Percentiles rank a stretch among this genome's conserved stretches.
Conservation (phyloP, 2,113 vertebrate genomes). For the Piprites chloris region DNA sequence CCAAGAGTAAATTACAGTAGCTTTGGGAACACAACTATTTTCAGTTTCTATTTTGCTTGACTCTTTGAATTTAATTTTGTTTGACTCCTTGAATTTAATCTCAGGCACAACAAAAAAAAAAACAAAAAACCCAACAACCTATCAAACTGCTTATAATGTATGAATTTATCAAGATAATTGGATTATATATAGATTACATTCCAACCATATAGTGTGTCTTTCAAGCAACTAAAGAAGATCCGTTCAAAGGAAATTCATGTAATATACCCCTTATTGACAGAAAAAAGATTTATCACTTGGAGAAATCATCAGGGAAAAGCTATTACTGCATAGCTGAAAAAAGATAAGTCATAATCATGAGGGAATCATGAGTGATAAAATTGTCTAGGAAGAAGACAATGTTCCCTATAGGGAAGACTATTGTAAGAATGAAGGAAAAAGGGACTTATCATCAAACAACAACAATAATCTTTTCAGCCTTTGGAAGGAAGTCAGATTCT, state of each 20-base stretch:
- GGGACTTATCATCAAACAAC: background rate
- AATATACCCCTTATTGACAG: background rate
- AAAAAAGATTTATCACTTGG: background rate
- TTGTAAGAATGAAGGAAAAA: background rate
- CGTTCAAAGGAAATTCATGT: background rate
- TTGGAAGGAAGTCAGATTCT: background rate
- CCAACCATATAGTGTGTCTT: background rate
- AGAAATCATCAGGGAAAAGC: background rate
- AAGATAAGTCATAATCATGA: background rate
- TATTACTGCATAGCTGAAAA: background rate
- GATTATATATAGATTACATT: background rate
- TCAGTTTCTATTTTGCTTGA: background rate
- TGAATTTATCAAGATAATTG: background rate
- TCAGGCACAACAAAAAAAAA: background rate
- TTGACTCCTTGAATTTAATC: background rate
- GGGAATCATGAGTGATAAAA: background rate
- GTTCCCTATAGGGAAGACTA: background rate
- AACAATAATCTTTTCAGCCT: background rate
- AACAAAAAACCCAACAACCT: background rate
- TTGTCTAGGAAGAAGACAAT: background rate
- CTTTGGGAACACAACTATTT: background rate
- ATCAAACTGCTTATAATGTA: background rate
- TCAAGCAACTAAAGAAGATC: background rate
- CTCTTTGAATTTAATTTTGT: background rate
- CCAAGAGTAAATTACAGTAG: background rate